Evolutionary conservation across 2,888 invertebrate species (phyloP).

Genomic region (Drosophila tripunctata): DNA sequence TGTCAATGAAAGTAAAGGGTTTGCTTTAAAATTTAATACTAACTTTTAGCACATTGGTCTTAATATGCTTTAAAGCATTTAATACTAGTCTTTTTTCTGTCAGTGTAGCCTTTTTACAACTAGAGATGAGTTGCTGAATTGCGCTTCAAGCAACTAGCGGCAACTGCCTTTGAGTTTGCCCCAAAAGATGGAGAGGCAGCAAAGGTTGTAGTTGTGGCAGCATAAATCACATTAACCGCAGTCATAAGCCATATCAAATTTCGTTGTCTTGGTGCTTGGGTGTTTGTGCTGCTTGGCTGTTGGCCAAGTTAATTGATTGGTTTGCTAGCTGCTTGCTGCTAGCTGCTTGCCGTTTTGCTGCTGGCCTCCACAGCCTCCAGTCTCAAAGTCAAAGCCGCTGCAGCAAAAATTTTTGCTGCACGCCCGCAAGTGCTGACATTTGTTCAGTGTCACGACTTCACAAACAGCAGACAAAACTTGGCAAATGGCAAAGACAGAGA

Average conservation of each 20-base stretch:
- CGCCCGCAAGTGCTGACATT: conserved; percentile 78
- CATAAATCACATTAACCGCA: conserved; percentile 71
- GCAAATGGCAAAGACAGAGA: conserved; percentile 29
- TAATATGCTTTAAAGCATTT: no score
- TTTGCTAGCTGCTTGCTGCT: no score
- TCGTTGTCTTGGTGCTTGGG: conserved; percentile 51
- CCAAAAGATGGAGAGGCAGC: conserved; percentile 13
- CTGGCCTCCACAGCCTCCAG: conserved; percentile 50
- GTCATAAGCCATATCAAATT: conserved; percentile 73
- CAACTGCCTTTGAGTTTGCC: conserved; percentile 57
- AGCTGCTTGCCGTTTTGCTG: conserved; percentile 40
- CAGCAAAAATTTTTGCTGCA: conserved; percentile 45
- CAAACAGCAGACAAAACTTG: conserved; percentile 53
- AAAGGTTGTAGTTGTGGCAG: background rate
- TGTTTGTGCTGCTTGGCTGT: conserved; percentile 42
- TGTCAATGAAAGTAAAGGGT: no score
- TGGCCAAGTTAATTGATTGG: conserved; percentile 74
- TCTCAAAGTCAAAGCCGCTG: conserved; percentile 70
- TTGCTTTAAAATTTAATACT: no score
- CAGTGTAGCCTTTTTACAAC: conserved; percentile 37
- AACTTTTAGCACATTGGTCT: no score
- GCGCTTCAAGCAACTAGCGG: conserved; percentile 21
- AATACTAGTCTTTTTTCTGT: no score
- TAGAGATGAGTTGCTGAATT: conserved; percentile 35
- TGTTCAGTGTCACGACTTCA: conserved; percentile 77